phyloP scores from a whole-genome alignment of 53 echinoderm and acorn worm species.

The Echinarachnius parma region DNA sequence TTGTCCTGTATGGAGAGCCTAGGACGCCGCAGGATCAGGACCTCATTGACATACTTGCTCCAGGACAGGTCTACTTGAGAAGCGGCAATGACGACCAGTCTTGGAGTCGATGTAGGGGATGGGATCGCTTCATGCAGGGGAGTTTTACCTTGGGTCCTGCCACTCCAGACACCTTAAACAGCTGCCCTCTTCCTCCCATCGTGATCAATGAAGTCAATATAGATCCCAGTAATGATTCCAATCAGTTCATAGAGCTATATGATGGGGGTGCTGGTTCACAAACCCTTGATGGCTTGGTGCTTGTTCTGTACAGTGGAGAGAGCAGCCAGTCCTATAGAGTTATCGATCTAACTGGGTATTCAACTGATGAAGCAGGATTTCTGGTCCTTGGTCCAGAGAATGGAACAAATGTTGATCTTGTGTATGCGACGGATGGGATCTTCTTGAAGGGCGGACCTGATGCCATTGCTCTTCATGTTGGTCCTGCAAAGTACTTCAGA shows the following conservation, averaged over 20 bases:
- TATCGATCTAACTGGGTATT: constrained; percentile 63
- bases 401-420: constrained; percentile 59
- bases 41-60: constrained; percentile 34
- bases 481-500: constrained; percentile 34
- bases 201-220: constrained; percentile 91
- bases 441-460: constrained; percentile 83
- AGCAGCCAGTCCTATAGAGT: constrained; percentile 27
- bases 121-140: constrained; percentile 55
- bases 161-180: constrained; percentile 65
- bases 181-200: constrained; percentile 63
- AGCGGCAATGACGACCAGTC: constrained; percentile 4
- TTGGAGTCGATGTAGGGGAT: constrained; percentile 65
- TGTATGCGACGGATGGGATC: constrained; percentile 42
- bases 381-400: constrained; percentile 57
- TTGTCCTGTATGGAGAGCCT: constrained; percentile 69
- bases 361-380: constrained; percentile 75
- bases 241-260: constrained; percentile 75
- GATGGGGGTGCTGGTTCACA: constrained; percentile 67
- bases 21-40: constrained; percentile 25
- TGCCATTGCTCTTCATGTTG: constrained; percentile 78
- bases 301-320: constrained; percentile 61
- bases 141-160: constrained; percentile 52
- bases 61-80: constrained; percentile 37
- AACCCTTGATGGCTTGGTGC: constrained; percentile 68
- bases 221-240: constrained; percentile 1